A percentile compares a stretch with the other conserved stretches of the same genome.
Conservation (phyloP, 2,113 vertebrate genomes). For the Xyrauchen texanus region DNA sequence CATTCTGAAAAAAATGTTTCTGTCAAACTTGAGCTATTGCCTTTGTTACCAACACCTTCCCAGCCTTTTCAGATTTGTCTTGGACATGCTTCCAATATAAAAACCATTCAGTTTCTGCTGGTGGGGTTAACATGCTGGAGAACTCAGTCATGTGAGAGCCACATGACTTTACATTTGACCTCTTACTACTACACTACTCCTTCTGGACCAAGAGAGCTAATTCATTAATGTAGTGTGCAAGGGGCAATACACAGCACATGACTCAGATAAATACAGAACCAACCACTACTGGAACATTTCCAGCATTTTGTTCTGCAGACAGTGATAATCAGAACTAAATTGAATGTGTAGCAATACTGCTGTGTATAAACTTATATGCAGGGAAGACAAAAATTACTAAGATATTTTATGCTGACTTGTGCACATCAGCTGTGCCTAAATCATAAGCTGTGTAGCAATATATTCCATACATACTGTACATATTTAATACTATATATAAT, state of each 20-base stretch:
- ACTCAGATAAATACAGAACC: conserved; percentile 29
- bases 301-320: background rate
- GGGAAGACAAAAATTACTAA: background rate
- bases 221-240: background rate
- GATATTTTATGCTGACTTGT: too few relatives aligned
- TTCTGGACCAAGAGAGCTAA: conserved; percentile 8
- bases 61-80: too few relatives aligned
- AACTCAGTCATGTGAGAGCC: background rate
- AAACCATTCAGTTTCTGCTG: too few relatives aligned
- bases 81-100: too few relatives aligned
- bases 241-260: conserved; percentile 15
- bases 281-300: background rate
- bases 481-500: conserved; percentile 2
- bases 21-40: too few relatives aligned
- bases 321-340: background rate
- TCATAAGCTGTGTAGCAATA: background rate
- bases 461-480: background rate
- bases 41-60: too few relatives aligned
- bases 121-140: too few relatives aligned
- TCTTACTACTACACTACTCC: conserved; percentile 8
- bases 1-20: too few relatives aligned
- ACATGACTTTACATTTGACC: conserved; percentile 38
- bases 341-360: background rate
- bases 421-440: too few relatives aligned
- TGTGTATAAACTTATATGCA: background rate